A percentile compares a stretch with the other conserved stretches of the same genome.
These are phyloP conservation scores for Archips crataeganus DNA, from an alignment of 2,888 invertebrate genomes.

Conservation along the genomic window DNA sequence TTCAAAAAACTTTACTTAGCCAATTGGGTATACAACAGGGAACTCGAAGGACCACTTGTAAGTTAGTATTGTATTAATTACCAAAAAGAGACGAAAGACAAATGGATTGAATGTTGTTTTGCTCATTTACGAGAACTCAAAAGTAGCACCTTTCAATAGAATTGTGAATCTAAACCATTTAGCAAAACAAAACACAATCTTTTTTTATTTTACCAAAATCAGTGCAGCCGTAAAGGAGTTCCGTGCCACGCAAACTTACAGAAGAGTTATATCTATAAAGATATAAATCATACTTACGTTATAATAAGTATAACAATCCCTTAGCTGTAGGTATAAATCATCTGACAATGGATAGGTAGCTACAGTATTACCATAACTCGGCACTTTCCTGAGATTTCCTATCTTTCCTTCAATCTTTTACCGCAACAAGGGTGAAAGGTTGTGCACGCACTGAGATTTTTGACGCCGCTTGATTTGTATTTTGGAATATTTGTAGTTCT, in stretches of 20 bases:
- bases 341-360: slow-evolving; percentile 43
- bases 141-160: not conserved
- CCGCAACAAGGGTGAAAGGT: slow-evolving; percentile 29
- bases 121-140: too few species aligned
- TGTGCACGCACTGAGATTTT: slow-evolving; percentile 21
- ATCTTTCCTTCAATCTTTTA: slow-evolving; percentile 37
- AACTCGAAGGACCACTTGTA: too few species aligned
- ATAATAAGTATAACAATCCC: not conserved
- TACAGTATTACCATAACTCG: slow-evolving; percentile 63
- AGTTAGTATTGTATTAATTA: too few species aligned
- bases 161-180: not conserved
- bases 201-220: too few species aligned
- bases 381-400: slow-evolving; percentile 50
- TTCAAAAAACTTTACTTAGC: too few species aligned
- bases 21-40: too few species aligned
- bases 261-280: too few species aligned
- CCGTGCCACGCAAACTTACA: too few species aligned
- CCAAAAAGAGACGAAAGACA: too few species aligned
- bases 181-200: not conserved
- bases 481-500: too few species aligned
- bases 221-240: too few species aligned
- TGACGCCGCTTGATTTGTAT: not conserved
- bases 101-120: too few species aligned
- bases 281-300: not conserved
- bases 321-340: slow-evolving; percentile 33